phyloP scores from a whole-genome alignment of 2,888 invertebrate genomes.

The Spodoptera picta region DNA sequence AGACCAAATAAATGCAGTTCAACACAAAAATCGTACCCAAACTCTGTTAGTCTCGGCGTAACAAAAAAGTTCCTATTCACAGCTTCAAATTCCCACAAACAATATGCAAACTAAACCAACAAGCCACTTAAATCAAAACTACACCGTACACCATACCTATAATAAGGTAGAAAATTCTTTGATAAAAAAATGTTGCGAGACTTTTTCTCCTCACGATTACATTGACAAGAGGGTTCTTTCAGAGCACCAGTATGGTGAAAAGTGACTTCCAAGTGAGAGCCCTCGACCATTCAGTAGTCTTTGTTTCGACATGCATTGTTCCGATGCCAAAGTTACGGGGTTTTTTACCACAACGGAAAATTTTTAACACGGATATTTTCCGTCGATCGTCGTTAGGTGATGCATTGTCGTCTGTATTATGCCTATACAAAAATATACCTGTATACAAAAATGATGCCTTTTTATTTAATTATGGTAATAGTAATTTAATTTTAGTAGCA shows the following conservation, averaged over 20 bases:
- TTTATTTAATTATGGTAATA: no score
- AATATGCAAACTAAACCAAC: neutral
- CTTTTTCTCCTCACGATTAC: constrained; percentile 28
- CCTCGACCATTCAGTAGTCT: constrained; percentile 53
- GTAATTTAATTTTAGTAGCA: no score
- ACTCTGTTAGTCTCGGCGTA: no score
- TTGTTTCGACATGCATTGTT: constrained; percentile 58
- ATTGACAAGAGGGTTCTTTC: constrained; percentile 49
- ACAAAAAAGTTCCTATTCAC: neutral
- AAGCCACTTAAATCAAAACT: neutral
- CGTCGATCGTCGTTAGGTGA: constrained; percentile 23
- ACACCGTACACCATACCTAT: neutral
- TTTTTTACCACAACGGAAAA: constrained; percentile 50
- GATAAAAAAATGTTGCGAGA: constrained; percentile 38
- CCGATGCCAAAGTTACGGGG: constrained; percentile 33
- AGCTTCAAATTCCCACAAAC: neutral
- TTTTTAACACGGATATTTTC: constrained; percentile 44
- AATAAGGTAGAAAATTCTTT: constrained; percentile 15
- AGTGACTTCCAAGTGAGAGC: constrained; percentile 59
- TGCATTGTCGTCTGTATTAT: constrained; percentile 1
- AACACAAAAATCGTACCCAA: no score
- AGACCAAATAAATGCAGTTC: no score
- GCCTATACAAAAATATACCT: no score
- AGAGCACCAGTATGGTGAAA: constrained; percentile 49
- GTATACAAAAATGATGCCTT: no score